These are phyloP conservation scores for Arenicola marina DNA, from an alignment of 2,888 invertebrate genomes.

Conservation along the genomic window DNA sequence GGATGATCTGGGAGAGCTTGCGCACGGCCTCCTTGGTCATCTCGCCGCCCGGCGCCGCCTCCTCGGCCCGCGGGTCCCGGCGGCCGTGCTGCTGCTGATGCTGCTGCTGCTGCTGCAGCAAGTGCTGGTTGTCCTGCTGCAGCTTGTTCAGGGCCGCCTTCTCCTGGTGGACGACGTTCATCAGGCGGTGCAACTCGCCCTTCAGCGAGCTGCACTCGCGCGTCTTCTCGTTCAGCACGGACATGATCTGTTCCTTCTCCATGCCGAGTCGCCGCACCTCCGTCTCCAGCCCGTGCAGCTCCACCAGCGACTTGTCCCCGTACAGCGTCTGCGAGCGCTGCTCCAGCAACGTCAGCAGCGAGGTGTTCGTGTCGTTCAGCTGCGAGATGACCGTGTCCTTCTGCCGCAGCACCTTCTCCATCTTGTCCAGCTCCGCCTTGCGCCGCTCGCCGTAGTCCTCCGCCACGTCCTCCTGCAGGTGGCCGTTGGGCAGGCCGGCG, in stretches of 20 bases:
- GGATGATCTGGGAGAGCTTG: constrained; percentile 59
- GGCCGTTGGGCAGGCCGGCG: too few relatives aligned
- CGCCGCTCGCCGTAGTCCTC: too few relatives aligned
- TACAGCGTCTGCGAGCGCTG: constrained; percentile 38
- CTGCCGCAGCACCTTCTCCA: constrained; percentile 41
- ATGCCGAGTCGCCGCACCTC: constrained; percentile 46
- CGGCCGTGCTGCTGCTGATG: constrained; percentile 27
- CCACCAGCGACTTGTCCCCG: constrained; percentile 41
- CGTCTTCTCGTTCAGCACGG: constrained; percentile 60
- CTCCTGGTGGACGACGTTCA: constrained; percentile 57
- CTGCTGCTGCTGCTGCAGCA: constrained; percentile 49
- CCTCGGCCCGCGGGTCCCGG: neutral
- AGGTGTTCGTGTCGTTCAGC: constrained; percentile 49
- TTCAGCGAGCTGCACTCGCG: constrained; percentile 58
- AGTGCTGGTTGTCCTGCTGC: constrained; percentile 54
- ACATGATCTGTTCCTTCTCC: constrained; percentile 57
- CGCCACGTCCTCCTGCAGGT: too few relatives aligned
- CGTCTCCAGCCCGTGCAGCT: constrained; percentile 48
- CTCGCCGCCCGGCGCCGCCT: constrained; percentile 41
- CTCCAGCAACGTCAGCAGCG: constrained; percentile 51
- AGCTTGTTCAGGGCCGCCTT: constrained; percentile 56
- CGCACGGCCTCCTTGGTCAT: constrained; percentile 61
- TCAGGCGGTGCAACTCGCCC: constrained; percentile 58
- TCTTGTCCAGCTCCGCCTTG: constrained; percentile 37
- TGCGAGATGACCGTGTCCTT: constrained; percentile 53